Evolutionary conservation across 2,797 vertebrate species (phyloP).

Genomic region (Leuciscus waleckii): DNA sequence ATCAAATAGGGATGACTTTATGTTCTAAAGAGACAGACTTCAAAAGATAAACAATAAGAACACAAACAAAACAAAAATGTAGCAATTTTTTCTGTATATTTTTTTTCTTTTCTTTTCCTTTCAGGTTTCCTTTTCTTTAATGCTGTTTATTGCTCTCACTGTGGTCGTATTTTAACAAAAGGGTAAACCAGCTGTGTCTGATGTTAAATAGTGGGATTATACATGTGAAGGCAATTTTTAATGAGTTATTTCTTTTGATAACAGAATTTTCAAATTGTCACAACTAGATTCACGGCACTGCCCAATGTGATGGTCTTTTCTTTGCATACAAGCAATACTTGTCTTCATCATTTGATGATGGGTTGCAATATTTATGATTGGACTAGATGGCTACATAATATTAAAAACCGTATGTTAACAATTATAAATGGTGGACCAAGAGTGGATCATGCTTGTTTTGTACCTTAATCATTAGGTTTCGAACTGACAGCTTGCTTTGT

Average conservation of each 20-base stretch:
- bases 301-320: slow-evolving; percentile 56
- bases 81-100: slow-evolving; percentile 78
- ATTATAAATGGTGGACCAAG: slow-evolving; percentile 51
- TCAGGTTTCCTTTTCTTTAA: slow-evolving; percentile 74
- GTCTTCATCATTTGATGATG: slow-evolving; percentile 74
- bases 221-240: slow-evolving; percentile 62
- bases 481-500: slow-evolving; percentile 35
- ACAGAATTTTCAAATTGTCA: slow-evolving; percentile 43
- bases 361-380: slow-evolving; percentile 83
- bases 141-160: slow-evolving; percentile 79
- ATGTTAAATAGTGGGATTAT: slow-evolving; percentile 74
- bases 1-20: slow-evolving; percentile 63
- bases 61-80: slow-evolving; percentile 75
- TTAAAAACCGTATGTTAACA: slow-evolving; percentile 70
- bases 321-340: slow-evolving; percentile 70
- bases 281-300: slow-evolving; percentile 40
- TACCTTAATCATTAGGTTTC: slow-evolving; percentile 53
- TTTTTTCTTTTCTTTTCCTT: slow-evolving; percentile 66
- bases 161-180: slow-evolving; percentile 82
- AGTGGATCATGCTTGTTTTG: slow-evolving; percentile 42
- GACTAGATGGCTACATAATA: slow-evolving; percentile 87
- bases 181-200: slow-evolving; percentile 82
- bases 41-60: slow-evolving; percentile 73
- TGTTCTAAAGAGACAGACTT: slow-evolving; percentile 74
- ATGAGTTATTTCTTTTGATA: slow-evolving; percentile 66